A percentile compares a stretch with the other conserved stretches of the same genome.
Evolutionary conservation across 2,797 vertebrate species (phyloP).

Genomic region (Galagoides demidoff): DNA sequence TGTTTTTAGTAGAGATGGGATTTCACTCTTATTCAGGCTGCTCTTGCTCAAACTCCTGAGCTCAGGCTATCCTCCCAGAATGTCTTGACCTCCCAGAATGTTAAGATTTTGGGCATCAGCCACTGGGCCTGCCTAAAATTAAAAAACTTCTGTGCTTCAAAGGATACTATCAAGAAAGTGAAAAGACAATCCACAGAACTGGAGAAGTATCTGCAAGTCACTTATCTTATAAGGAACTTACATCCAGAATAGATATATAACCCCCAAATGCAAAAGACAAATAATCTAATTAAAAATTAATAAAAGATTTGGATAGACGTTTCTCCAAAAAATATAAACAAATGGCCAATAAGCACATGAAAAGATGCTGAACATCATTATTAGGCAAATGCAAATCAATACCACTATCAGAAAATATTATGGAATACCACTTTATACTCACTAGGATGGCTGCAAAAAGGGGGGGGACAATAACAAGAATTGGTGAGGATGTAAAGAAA

Average conservation of each 20-base stretch:
- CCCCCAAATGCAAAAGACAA: constrained; percentile 4
- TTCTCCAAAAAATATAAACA: background rate
- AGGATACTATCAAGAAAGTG: background rate
- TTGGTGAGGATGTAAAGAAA: background rate
- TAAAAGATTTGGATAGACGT: background rate
- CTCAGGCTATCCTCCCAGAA: too few relatives aligned
- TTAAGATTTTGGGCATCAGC: too few relatives aligned
- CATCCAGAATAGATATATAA: background rate
- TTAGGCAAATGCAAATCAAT: background rate
- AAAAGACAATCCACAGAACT: background rate
- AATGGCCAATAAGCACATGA: background rate
- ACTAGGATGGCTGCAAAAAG: background rate
- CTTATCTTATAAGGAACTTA: background rate
- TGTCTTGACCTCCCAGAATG: too few relatives aligned
- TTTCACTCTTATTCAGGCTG: too few relatives aligned
- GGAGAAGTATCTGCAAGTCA: background rate
- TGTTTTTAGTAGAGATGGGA: too few relatives aligned
- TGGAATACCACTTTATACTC: background rate
- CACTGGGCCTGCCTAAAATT: background rate
- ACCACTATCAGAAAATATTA: background rate
- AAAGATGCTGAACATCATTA: background rate
- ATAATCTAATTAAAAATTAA: background rate
- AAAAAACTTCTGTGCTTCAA: background rate
- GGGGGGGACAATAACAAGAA: background rate
- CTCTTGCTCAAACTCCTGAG: too few relatives aligned